These are phyloP conservation scores for Drosophila punjabiensis DNA, from an alignment of 1,140 invertebrate genomes.

Conservation along the genomic window DNA sequence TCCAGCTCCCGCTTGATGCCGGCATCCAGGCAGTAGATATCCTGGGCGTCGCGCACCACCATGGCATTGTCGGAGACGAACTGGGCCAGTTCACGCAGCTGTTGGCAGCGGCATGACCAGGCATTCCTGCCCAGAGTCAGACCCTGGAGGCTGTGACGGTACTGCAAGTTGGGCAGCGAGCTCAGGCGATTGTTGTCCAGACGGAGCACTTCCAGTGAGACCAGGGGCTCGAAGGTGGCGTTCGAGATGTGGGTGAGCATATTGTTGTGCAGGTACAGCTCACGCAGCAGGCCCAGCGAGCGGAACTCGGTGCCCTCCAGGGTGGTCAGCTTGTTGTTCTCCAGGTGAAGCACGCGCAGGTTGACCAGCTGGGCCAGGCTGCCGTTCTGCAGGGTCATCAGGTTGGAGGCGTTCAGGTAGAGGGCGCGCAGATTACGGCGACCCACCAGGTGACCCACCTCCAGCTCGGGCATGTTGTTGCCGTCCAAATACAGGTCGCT, in stretches of 20 bases:
- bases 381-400: constrained; percentile 93
- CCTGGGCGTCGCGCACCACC: constrained; percentile 91
- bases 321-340: constrained; percentile 92
- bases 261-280: constrained; percentile 95
- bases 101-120: constrained; percentile 96
- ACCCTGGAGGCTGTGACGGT: constrained; percentile 87
- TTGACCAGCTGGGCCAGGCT: constrained; percentile 94
- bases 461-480: constrained; percentile 92
- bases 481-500: constrained; percentile 96
- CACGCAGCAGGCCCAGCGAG: constrained; percentile 91
- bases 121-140: constrained; percentile 92
- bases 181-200: constrained; percentile 94
- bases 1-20: constrained; percentile 91
- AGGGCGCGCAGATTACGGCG: constrained; percentile 93
- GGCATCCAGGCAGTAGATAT: constrained; percentile 93
- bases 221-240: constrained; percentile 91
- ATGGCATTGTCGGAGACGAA: constrained; percentile 93
- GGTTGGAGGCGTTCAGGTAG: constrained; percentile 93
- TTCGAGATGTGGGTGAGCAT: constrained; percentile 91
- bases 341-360: constrained; percentile 92
- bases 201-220: constrained; percentile 91
- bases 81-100: constrained; percentile 92
- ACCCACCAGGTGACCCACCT: constrained; percentile 93
- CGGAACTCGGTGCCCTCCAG: constrained; percentile 94
- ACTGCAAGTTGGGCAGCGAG: constrained; percentile 85